Evolutionary conservation across 2,888 invertebrate genomes (phyloP).

Genomic region (Campaea margaritaria): DNA sequence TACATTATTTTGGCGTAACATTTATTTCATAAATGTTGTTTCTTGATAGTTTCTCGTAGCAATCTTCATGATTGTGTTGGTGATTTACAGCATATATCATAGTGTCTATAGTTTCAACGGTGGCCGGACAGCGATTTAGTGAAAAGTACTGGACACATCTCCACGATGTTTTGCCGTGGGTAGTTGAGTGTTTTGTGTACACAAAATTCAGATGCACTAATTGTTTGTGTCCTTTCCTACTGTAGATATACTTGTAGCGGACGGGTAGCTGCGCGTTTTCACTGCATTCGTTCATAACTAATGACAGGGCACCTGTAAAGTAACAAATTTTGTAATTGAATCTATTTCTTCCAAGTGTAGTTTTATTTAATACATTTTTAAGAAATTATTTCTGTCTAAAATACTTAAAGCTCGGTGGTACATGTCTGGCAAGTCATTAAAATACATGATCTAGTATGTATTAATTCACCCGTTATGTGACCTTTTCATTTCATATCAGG

Average conservation of each 20-base stretch:
- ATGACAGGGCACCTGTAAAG: constrained; percentile 77
- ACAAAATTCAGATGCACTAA: constrained; percentile 83
- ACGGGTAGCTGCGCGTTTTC: constrained; percentile 71
- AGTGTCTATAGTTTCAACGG: constrained; percentile 79
- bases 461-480: too few relatives aligned
- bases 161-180: constrained; percentile 83
- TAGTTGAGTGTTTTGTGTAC: constrained; percentile 82
- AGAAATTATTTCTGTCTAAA: not conserved
- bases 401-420: too few relatives aligned
- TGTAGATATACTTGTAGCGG: constrained; percentile 81
- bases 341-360: not conserved
- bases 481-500: too few relatives aligned
- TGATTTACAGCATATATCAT: constrained; percentile 82
- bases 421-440: too few relatives aligned
- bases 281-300: constrained; percentile 74
- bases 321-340: constrained; percentile 26
- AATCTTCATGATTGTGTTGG: constrained; percentile 81
- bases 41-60: constrained; percentile 75
- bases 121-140: constrained; percentile 81
- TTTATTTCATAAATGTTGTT: constrained; percentile 83
- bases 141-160: constrained; percentile 83
- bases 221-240: constrained; percentile 83
- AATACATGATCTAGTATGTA: too few relatives aligned
- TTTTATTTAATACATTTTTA: not conserved
- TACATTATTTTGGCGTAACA: constrained; percentile 67